phyloP scores from a whole-genome alignment of 2,797 vertebrate species.

The Arrhamphus sclerolepis region DNA sequence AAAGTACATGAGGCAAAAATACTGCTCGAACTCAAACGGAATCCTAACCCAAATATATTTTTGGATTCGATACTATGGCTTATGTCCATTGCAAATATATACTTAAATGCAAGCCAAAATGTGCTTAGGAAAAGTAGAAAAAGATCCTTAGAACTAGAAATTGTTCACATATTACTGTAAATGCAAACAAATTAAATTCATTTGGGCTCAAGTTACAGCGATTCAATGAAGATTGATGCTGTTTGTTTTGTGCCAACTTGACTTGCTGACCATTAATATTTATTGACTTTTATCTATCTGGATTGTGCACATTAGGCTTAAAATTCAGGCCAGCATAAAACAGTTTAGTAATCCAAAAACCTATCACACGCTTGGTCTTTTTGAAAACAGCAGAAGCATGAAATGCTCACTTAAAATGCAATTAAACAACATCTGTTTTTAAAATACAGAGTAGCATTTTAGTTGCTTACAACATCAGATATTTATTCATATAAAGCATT shows the following conservation, averaged over 20 bases:
- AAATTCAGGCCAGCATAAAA: neutral
- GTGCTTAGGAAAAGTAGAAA: no score
- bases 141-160: no score
- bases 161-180: no score
- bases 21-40: no score
- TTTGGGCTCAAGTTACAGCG: no score
- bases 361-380: neutral
- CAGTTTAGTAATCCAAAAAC: neutral
- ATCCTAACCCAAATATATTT: no score
- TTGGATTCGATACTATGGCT: no score
- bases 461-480: neutral
- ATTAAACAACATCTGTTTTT: neutral
- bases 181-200: no score
- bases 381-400: neutral
- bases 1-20: no score
- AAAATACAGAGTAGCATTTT: neutral
- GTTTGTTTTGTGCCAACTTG: neutral
- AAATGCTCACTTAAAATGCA: neutral
- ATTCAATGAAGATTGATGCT: neutral
- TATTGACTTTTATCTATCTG: no score
- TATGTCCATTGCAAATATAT: no score
- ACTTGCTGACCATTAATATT: neutral
- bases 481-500: neutral
- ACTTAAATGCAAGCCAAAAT: no score
- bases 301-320: neutral